Conservation (phyloP, 2,888 invertebrate genomes). For the Dorcus parallelipipedus region DNA sequence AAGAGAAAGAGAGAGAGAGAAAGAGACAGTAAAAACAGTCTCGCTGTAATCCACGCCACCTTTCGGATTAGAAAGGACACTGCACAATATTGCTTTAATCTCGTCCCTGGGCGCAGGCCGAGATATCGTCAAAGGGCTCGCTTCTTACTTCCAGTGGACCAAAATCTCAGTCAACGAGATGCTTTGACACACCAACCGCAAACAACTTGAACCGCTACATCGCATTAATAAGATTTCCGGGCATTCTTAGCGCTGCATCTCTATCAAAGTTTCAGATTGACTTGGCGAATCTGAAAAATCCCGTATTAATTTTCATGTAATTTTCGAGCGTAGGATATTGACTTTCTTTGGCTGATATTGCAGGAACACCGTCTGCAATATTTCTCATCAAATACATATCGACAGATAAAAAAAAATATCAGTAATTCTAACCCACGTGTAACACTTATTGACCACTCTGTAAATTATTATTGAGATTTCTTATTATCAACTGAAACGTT, state of each 20-base stretch:
- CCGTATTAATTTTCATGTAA: constrained; percentile 24
- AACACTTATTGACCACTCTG: too few relatives aligned
- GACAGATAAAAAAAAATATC: too few relatives aligned
- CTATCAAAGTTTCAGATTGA: constrained; percentile 29
- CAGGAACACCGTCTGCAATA: too few relatives aligned
- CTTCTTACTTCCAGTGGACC: constrained; percentile 33
- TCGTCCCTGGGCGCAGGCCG: constrained; percentile 32
- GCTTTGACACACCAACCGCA: constrained; percentile 26
- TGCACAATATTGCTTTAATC: constrained; percentile 43
- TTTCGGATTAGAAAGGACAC: constrained; percentile 34
- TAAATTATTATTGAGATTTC: too few relatives aligned
- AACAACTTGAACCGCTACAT: constrained; percentile 22
- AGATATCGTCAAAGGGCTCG: constrained; percentile 36
- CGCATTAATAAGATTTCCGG: constrained; percentile 36
- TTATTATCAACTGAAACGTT: too few relatives aligned
- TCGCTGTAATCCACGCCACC: constrained; percentile 28
- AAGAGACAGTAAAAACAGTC: constrained; percentile 23
- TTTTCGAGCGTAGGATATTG: constrained; percentile 15
- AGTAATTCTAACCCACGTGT: too few relatives aligned
- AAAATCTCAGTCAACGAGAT: constrained; percentile 18
- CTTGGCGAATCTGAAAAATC: constrained; percentile 26
- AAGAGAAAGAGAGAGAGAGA: constrained; percentile 18
- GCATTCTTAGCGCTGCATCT: constrained; percentile 30
- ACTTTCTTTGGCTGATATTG: too few relatives aligned
- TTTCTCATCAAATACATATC: too few relatives aligned